Evolutionary conservation across 2,888 invertebrate genomes (phyloP), one percentile per base, ranked within the genome.

Genomic region (Lampropteryx suffumata): DNA sequence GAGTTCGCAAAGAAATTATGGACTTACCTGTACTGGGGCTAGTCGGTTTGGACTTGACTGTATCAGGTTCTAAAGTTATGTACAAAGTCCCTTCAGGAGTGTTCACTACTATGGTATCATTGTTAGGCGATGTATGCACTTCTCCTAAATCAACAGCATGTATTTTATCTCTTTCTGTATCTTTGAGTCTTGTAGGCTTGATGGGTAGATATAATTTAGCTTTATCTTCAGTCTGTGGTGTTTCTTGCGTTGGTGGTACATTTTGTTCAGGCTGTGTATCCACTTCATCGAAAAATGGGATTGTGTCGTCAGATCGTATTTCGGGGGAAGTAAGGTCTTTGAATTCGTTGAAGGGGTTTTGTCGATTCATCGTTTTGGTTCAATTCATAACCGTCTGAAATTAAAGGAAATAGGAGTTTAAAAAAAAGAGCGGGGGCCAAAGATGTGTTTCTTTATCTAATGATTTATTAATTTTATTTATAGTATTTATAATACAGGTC

Each of bases 61-160:
- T 67, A 50, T 87, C 85, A 12, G 86, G 85, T 40, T 89, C 86
- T 64, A 90, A 62, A 28, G 89, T 90, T 13, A 90, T 87, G 14
- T 90, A 90, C 1, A 90, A 65, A 4, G 83, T 88, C 8, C 89
- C 89, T 78, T 90, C 89, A 40, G 89, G 88, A 1, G 89, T 90
- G 48, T 88, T 82, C 0, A 90, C 84, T 27, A 89, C 82, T 64
- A 90, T 89, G 0, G 89, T 89, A 61, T 90, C 89, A 58, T 75
- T 86, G 43, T 88, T 78, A 6, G 88, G 83, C 0, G 80, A 76
- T 1, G 72, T 62, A 54, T 82, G 84, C 8, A 87, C 74, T 3
- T 77, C 67, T n/a, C 84, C 86, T 45, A 90, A 61, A 54, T 90
- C 87, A 1, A 68, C 44, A 0, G 82, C 84, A 12, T 88, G 87